phyloP scores from a whole-genome alignment of 2,888 invertebrate genomes.

The Pemphredon lugubris region DNA sequence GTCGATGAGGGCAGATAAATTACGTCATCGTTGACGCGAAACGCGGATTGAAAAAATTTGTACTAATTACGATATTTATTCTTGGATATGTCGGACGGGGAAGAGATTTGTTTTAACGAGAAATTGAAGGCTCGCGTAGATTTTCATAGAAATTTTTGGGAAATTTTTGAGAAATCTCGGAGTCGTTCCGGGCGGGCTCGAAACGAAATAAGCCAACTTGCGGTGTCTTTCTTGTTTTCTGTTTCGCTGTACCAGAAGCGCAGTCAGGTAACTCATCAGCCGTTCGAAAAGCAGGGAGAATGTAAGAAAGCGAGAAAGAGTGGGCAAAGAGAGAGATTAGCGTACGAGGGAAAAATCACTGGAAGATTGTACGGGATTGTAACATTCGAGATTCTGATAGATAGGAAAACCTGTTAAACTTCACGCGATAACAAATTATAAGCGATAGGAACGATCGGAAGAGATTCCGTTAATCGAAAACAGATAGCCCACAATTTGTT shows the following conservation, averaged over 20 bases:
- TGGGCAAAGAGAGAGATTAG: slow-evolving; percentile 17
- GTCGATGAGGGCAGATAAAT: too few species aligned
- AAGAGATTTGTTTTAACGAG: background rate
- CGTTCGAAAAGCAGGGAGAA: slow-evolving; percentile 44
- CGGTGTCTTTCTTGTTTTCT: slow-evolving; percentile 76
- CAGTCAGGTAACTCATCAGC: slow-evolving; percentile 78
- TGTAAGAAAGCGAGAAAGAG: slow-evolving; percentile 30
- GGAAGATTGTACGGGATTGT: slow-evolving; percentile 12
- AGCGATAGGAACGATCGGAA: too few species aligned
- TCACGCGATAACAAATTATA: too few species aligned
- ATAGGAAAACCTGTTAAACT: background rate
- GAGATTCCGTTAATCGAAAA: too few species aligned
- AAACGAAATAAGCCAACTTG: slow-evolving; percentile 68
- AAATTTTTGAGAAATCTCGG: slow-evolving; percentile 23
- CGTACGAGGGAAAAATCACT: slow-evolving; percentile 9
- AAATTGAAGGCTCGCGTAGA: slow-evolving; percentile 3
- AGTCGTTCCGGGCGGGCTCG: slow-evolving; percentile 58
- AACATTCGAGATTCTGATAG: slow-evolving; percentile 15
- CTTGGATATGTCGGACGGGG: too few species aligned
- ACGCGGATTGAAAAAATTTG: too few species aligned
- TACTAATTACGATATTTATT: too few species aligned
- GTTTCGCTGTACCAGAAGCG: slow-evolving; percentile 80
- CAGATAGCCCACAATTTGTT: too few species aligned
- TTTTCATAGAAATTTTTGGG: slow-evolving; percentile 16
- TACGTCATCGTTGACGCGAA: too few species aligned